phyloP scores from a whole-genome alignment of 2,113 vertebrate genomes.

The Drymodes brunneopygia region DNA sequence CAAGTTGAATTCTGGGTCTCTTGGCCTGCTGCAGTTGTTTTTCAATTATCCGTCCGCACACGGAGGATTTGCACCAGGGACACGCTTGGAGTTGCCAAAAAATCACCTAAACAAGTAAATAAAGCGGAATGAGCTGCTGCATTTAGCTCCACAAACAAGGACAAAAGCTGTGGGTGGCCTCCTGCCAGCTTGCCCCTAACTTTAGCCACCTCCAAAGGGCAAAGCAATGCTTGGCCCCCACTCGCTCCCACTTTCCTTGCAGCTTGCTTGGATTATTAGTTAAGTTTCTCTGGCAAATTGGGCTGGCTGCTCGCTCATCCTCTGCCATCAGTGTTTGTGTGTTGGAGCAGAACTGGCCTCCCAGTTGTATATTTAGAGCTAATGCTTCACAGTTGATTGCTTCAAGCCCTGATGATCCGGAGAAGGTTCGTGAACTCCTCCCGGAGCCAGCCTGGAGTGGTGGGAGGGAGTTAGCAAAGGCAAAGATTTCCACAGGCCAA shows the following conservation, averaged over 20 bases:
- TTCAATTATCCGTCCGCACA: not conserved
- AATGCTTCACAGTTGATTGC: constrained; percentile 52
- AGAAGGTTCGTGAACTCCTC: constrained; percentile 44
- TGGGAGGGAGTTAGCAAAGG: constrained; percentile 4
- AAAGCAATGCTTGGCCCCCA: not conserved
- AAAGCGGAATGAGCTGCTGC: not conserved
- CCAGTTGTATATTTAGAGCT: constrained; percentile 52
- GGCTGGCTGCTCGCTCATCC: not conserved
- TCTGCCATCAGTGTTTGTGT: not conserved
- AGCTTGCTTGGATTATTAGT: not conserved
- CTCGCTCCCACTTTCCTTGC: not conserved
- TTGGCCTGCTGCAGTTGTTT: not conserved
- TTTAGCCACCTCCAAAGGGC: not conserved
- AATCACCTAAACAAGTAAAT: constrained; percentile 1
- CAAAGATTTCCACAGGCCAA: not conserved
- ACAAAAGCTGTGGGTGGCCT: not conserved
- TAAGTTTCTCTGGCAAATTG: not conserved
- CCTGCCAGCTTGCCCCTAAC: not conserved
- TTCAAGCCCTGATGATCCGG: not conserved
- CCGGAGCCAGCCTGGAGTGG: not conserved
- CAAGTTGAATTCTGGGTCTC: not conserved
- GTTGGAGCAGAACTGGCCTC: constrained; percentile 32
- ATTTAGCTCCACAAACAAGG: not conserved
- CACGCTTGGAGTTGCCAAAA: not conserved
- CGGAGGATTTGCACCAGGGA: not conserved